A percentile compares a stretch with the other conserved stretches of the same genome.
Conservation (phyloP, 2,888 invertebrate species). For the Dusona sp. region DNA sequence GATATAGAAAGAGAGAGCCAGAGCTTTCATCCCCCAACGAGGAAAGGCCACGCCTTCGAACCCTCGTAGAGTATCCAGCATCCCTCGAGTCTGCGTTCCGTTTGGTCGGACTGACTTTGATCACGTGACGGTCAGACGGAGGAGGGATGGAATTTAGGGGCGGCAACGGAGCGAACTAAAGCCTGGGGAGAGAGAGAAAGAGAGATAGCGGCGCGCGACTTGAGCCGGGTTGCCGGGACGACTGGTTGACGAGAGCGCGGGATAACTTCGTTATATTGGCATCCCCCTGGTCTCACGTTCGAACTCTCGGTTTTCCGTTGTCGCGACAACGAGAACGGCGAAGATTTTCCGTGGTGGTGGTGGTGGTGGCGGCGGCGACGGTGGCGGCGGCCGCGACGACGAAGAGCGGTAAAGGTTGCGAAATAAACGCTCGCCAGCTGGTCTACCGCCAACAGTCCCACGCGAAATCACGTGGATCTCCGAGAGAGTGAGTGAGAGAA, state of each 20-base stretch:
- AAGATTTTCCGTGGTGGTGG: constrained; percentile 36
- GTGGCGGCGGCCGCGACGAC: constrained; percentile 56
- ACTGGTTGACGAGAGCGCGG: constrained; percentile 71
- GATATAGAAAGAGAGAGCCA: constrained; percentile 48
- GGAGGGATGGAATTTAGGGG: constrained; percentile 69
- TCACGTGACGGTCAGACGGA: constrained; percentile 76
- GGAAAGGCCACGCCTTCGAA: constrained; percentile 88
- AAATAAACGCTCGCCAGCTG: constrained; percentile 84
- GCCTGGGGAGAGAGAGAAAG: constrained; percentile 20
- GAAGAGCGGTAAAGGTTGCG: constrained; percentile 81
- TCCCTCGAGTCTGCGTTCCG: constrained; percentile 80
- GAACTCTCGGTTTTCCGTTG: constrained; percentile 46
- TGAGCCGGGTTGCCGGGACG: constrained; percentile 69
- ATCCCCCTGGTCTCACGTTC: constrained; percentile 73
- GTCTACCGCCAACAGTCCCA: constrained; percentile 83
- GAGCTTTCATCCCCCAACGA: constrained; percentile 85
- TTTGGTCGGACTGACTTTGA: constrained; percentile 75
- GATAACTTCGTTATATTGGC: constrained; percentile 83
- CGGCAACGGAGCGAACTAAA: constrained; percentile 67
- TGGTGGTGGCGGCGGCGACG: constrained; percentile 51
- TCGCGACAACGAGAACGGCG: constrained; percentile 35
- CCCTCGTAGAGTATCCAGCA: constrained; percentile 89
- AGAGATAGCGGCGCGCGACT: constrained; percentile 71
- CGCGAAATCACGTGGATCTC: constrained; percentile 83
- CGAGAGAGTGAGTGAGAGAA: constrained; percentile 59